A percentile compares a stretch with the other conserved stretches of the same genome.
phyloP scores from a whole-genome alignment of 2,888 invertebrate species.

The Polietes domitor region DNA sequence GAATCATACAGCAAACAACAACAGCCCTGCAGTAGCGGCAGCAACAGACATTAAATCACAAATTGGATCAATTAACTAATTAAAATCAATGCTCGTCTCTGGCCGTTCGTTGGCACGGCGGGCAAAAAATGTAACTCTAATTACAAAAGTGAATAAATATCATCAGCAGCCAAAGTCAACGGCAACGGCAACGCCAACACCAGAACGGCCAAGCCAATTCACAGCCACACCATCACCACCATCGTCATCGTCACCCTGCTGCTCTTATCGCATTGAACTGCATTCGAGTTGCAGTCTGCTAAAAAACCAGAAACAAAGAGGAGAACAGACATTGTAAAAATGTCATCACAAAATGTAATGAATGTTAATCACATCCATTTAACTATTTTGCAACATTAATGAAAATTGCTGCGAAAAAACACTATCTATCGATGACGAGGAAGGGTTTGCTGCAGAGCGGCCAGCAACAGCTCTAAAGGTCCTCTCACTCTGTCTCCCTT shows the following conservation, averaged over 20 bases:
- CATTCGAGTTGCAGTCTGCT: conserved; percentile 12
- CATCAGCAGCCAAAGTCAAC: conserved; percentile 28
- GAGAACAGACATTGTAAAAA: conserved; percentile 34
- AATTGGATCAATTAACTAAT: conserved; percentile 65
- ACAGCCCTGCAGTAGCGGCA: background rate
- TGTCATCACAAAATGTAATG: conserved; percentile 60
- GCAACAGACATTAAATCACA: conserved; percentile 57
- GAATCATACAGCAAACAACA: conserved; percentile 2
- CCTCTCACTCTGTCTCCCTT: too few relatives aligned
- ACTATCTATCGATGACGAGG: background rate
- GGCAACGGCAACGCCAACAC: background rate
- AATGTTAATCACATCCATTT: conserved; percentile 64
- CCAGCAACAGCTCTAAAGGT: conserved; percentile 3
- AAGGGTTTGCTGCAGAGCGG: background rate
- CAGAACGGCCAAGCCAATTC: conserved; percentile 8
- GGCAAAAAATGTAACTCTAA: conserved; percentile 25
- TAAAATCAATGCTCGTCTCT: conserved; percentile 55
- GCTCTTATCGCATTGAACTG: conserved; percentile 11
- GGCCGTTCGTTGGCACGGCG: background rate
- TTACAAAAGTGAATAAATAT: conserved; percentile 50
- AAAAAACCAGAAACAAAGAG: background rate
- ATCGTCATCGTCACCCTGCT: background rate
- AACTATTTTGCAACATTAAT: conserved; percentile 65
- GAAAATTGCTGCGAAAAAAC: conserved; percentile 49
- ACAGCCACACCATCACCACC: background rate